Base-by-base conservation (phyloP, 2,797 vertebrate species). In the Eupleurogrammus muticus region DNA sequence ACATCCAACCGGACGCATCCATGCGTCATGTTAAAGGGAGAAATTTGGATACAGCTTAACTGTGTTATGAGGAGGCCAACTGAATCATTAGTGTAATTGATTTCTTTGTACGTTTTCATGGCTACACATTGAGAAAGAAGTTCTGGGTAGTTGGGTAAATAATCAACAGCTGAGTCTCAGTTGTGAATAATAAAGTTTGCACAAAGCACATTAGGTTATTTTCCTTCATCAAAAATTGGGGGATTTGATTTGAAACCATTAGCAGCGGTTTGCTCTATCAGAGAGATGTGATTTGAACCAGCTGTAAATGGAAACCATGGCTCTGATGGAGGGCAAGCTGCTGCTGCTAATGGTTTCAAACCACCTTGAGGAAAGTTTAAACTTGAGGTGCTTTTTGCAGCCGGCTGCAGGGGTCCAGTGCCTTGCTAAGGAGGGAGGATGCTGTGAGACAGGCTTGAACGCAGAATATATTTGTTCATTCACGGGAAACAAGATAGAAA, bases 161-260 rank as follows among this genome's bases (percentile, higher is more conserved):
- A 34, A 73, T 28, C 35, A 40, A 32, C 48, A 55, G 48, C n/a
- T 44, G 20, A 24, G 55, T 59, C 21, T 38, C 9, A 16, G 5
- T 21, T 73, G 52, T 70, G 13, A 55, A 24, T 47, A 7, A 56
- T n/a, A 12, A 24, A 32, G 5, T 52, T n/a, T 35, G 28, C 28
- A 28, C 28, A 28, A 6, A 28, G 28, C 28, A 28, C 28, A 3
- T 28, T 28, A 28, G 6, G 28, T 28, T 28, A 28, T 28, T 28
- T 28, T 28, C 28, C 28, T 28, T 28, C 28, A 28, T 28, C 28
- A 28, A 28, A 28, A 3, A 3, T 28, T 28, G 28, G 28, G 28
- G 28, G 28, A 28, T 28, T 28, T 28, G 6, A 28, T 28, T 28
- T 28, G 28, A 28, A 28, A 28, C 28, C 28, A 28, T 28, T 28